Evolutionary conservation across 2,113 vertebrate species (phyloP).

Genomic region (Oceanites oceanicus): DNA sequence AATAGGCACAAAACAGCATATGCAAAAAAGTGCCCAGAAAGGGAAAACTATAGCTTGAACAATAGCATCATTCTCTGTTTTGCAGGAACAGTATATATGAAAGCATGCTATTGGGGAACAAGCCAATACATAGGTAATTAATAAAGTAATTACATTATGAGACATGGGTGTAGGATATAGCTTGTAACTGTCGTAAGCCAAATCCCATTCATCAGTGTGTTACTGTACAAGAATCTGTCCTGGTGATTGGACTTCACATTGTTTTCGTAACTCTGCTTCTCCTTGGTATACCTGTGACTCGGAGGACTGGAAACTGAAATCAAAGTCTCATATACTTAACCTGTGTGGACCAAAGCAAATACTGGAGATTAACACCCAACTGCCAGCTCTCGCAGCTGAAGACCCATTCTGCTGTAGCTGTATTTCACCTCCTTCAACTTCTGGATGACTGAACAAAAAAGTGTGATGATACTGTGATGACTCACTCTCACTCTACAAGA

Average conservation of each 20-base stretch:
- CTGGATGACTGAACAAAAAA: neutral
- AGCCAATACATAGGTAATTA: neutral
- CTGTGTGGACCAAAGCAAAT: neutral
- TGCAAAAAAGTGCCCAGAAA: neutral
- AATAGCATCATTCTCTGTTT: neutral
- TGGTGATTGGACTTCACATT: neutral
- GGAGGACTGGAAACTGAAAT: neutral
- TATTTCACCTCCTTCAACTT: neutral
- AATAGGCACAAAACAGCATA: neutral
- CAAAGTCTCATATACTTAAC: neutral
- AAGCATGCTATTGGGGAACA: neutral
- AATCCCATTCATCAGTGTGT: neutral
- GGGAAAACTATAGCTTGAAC: neutral
- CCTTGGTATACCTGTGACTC: neutral
- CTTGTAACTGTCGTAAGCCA: neutral
- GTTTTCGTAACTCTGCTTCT: neutral
- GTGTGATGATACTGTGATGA: neutral
- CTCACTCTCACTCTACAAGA: neutral
- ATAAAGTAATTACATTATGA: neutral
- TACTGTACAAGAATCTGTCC: neutral
- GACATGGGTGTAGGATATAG: neutral
- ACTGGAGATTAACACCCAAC: neutral
- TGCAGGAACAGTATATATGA: neutral
- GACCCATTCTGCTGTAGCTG: neutral
- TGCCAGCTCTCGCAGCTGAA: neutral